Conservation (phyloP, 2,797 vertebrate species). For the Enteromius viviparus region DNA sequence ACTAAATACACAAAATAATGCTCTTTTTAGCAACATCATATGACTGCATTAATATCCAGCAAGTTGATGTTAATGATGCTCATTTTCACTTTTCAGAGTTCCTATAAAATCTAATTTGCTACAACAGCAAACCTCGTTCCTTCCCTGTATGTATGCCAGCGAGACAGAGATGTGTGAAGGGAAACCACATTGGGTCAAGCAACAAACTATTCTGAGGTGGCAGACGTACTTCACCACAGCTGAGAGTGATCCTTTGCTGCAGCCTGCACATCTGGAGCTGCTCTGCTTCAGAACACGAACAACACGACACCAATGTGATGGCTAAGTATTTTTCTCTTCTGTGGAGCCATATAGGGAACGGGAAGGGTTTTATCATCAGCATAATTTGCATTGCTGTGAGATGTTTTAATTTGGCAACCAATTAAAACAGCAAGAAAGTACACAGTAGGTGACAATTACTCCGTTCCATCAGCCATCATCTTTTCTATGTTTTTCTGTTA, state of each 20-base stretch:
- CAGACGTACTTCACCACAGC: conserved; percentile 15
- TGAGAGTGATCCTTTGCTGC: neutral
- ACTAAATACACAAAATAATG: no score
- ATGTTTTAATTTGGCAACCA: conserved; percentile 37
- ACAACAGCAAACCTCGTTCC: neutral
- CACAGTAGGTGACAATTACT: conserved; percentile 18
- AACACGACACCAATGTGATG: neutral
- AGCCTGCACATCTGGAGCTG: conserved; percentile 27
- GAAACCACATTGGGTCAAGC: conserved; percentile 9
- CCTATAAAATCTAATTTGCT: no score
- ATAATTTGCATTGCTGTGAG: conserved; percentile 19
- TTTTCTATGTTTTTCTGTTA: neutral
- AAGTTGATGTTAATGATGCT: no score
- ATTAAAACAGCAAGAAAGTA: conserved; percentile 19
- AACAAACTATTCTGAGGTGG: conserved; percentile 17
- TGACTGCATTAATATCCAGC: no score
- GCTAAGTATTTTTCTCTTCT: neutral
- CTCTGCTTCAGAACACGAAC: conserved; percentile 15
- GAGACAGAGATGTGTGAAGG: neutral
- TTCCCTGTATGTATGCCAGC: neutral
- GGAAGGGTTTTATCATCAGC: neutral
- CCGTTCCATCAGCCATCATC: neutral
- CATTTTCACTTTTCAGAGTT: no score
- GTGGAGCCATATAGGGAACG: neutral
- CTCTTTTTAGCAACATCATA: no score